Evolutionary conservation across 2,888 invertebrate genomes (phyloP).

Genomic region (Lithophane socia): DNA sequence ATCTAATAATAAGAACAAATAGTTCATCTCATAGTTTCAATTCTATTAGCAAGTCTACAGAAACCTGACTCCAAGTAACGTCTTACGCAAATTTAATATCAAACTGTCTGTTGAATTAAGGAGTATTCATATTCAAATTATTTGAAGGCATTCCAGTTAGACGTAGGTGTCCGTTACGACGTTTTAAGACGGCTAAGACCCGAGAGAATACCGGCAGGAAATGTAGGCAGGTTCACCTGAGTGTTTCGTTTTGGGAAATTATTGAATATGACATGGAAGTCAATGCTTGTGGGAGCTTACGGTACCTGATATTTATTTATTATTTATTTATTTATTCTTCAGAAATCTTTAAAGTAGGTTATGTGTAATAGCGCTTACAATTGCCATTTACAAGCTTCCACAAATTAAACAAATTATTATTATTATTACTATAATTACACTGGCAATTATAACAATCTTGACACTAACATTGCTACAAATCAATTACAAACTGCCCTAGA

Average conservation of each 20-base stretch:
- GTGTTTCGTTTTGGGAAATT: slow-evolving; percentile 6
- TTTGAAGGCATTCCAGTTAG: slow-evolving; percentile 59
- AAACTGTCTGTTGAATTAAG: slow-evolving; percentile 77
- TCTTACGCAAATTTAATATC: slow-evolving; percentile 80
- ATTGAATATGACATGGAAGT: slow-evolving; percentile 17
- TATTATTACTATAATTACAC: too few species aligned
- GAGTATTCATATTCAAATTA: slow-evolving; percentile 83
- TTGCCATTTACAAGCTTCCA: too few species aligned
- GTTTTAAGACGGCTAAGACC: slow-evolving; percentile 47
- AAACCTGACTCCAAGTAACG: slow-evolving; percentile 66
- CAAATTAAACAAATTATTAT: too few species aligned
- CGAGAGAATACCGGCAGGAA: slow-evolving; percentile 6
- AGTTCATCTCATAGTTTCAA: slow-evolving; percentile 63
- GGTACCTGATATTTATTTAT: not conserved
- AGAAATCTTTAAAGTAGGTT: too few species aligned
- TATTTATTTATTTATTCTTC: too few species aligned
- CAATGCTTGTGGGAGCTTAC: not conserved
- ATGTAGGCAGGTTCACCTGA: slow-evolving; percentile 15
- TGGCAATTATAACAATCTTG: too few species aligned
- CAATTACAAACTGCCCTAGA: too few species aligned
- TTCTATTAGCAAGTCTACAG: slow-evolving; percentile 61
- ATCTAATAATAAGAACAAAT: slow-evolving; percentile 58
- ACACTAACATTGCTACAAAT: not conserved
- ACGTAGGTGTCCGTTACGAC: slow-evolving; percentile 56
- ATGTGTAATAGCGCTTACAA: too few species aligned